Evolutionary conservation across 2,797 vertebrate genomes (phyloP), one percentile per base, ranked within the genome.

Genomic region (Labroides dimidiatus): DNA sequence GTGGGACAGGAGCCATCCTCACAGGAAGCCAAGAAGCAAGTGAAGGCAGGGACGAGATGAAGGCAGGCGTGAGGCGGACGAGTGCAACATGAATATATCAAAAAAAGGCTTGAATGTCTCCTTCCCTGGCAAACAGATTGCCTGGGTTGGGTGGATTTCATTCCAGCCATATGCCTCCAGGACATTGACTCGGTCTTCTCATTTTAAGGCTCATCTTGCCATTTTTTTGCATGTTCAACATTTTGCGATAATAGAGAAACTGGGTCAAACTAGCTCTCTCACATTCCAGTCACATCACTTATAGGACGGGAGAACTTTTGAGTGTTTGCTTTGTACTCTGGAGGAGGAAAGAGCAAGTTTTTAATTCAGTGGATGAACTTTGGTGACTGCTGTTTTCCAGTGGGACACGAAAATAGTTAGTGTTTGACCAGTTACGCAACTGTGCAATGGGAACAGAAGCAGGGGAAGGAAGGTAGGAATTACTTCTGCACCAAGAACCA

Each of bases 151-250:
- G 81, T 86, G 81, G 82, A 84, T 90, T 89, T 82, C 73, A 86
- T 90, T 90, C 81, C 82, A 84, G 84, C 87, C 87, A 85, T 77
- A 60, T 80, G 84, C 90, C 89, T 81, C 30, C 39, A 84, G 87
- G 84, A 83, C 73, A 78, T 78, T 74, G 80, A 68, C 71, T 76
- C 64, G 85, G 70, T 74, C 79, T 84, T 86, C 88, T 87, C 79
- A 87, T 87, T 89, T 91, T 82, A 81, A 87, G 68, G 80, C 85
- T 89, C 87, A 89, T 88, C 78, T 85, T 89, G 67, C 69, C 81
- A 58, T 88, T 91, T 91, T 27, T 90, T 84, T 92, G 88, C 88
- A 88, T 86, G 87, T 92, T 91, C 77, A 84, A 85, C 88, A 88
- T 89, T 92, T 88, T 63, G 47, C 76, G 82, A 86, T 89, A 86